Percentiles rank a stretch among this genome's conserved stretches.
These are phyloP conservation scores for Intellagama lesueurii DNA, from an alignment of 2,797 vertebrate genomes.

Conservation along the genomic window DNA sequence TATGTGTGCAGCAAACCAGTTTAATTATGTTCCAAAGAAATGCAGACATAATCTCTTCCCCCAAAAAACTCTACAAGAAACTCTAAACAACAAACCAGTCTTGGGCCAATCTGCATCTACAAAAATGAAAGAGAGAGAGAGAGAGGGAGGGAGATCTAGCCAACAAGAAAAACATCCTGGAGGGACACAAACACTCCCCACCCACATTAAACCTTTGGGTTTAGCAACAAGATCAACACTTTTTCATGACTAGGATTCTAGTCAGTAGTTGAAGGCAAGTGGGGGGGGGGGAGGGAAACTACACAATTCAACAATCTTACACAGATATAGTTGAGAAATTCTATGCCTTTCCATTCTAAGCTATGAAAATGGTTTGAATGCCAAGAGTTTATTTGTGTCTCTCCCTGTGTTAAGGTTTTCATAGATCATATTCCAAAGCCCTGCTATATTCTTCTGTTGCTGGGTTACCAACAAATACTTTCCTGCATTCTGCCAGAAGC, in stretches of 20 bases:
- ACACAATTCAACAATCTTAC: conserved; percentile 4
- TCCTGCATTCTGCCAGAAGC: conserved; percentile 62
- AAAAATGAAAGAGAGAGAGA: too few relatives aligned
- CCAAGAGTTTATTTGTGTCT: conserved; percentile 49
- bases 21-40: neutral
- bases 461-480: conserved; percentile 72
- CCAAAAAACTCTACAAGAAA: neutral
- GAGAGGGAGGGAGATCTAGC: neutral
- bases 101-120: neutral
- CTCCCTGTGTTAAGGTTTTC: conserved; percentile 51
- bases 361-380: conserved; percentile 38
- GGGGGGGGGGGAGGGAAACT: neutral
- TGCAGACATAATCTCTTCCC: neutral
- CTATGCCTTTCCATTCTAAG: conserved; percentile 17
- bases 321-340: conserved; percentile 12
- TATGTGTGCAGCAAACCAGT: neutral
- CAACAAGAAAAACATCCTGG: neutral
- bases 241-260: accelerated
- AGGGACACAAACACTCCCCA: neutral
- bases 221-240: neutral
- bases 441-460: conserved; percentile 62
- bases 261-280: neutral
- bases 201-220: neutral
- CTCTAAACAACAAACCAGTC: neutral
- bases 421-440: conserved; percentile 66